Evolutionary conservation across 1,140 invertebrate species (phyloP).

Genomic region (Heterodera schachtii): DNA sequence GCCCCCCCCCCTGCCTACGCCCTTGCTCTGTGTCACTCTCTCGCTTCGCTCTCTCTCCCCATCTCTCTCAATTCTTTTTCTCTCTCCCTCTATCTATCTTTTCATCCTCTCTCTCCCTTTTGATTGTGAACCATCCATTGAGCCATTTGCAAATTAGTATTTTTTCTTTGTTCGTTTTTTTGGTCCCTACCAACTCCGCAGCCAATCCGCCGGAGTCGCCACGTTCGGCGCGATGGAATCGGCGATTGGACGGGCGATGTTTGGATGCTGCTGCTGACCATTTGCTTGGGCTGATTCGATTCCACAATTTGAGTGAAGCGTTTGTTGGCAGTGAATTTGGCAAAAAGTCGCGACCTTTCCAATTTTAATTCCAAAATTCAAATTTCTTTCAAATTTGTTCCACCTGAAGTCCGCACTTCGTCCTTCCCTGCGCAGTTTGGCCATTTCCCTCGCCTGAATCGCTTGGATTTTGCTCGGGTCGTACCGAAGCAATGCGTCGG

Average conservation of each 20-base stretch:
- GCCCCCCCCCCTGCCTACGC: no score
- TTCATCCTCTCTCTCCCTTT: no score
- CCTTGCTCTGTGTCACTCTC: no score
- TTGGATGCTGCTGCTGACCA: slow-evolving; percentile 48
- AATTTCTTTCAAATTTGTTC: background rate
- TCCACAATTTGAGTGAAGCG: slow-evolving; percentile 48
- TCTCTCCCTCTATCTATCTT: no score
- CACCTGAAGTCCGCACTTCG: slow-evolving; percentile 47
- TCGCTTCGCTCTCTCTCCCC: no score
- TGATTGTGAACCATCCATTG: no score
- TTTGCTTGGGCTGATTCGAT: slow-evolving; percentile 35
- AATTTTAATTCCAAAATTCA: slow-evolving; percentile 5
- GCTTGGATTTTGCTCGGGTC: slow-evolving; percentile 44
- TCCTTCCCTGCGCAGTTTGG: slow-evolving; percentile 44
- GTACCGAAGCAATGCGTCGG: slow-evolving; percentile 36
- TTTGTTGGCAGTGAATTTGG: slow-evolving; percentile 53
- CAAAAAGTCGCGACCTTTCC: slow-evolving; percentile 48
- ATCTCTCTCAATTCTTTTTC: no score
- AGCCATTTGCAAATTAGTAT: no score
- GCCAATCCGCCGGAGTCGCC: background rate
- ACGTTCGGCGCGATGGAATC: slow-evolving; percentile 1
- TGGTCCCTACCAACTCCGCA: slow-evolving; percentile 14
- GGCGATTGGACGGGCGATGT: slow-evolving; percentile 40
- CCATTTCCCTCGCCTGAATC: slow-evolving; percentile 54
- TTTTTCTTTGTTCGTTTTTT: no score